phyloP scores from a whole-genome alignment of 1,140 invertebrate species.

The Orchesella cincta region DNA sequence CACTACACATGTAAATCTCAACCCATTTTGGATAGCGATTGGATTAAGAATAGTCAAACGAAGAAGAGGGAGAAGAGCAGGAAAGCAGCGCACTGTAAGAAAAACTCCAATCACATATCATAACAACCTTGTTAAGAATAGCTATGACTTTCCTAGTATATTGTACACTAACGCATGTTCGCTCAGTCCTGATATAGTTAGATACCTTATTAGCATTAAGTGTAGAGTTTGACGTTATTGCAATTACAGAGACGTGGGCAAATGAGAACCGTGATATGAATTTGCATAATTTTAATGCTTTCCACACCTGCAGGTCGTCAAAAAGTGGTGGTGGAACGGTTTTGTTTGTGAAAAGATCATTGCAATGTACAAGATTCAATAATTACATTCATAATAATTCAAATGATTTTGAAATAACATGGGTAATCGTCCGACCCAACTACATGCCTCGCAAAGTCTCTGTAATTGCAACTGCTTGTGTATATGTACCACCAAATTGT shows the following conservation, averaged over 20 bases:
- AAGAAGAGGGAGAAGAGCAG: neutral
- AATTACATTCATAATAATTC: neutral
- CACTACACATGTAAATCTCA: neutral
- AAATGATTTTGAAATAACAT: neutral
- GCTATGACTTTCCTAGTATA: neutral
- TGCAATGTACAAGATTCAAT: neutral
- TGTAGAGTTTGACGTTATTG: neutral
- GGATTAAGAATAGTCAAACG: neutral
- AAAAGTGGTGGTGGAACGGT: neutral
- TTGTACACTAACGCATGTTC: conserved; percentile 13
- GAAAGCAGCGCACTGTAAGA: neutral
- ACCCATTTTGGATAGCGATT: neutral
- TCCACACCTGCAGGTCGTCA: neutral
- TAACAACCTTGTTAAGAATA: neutral
- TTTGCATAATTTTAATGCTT: neutral
- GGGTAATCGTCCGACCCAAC: neutral
- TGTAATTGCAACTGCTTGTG: neutral
- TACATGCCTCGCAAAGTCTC: neutral
- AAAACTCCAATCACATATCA: neutral
- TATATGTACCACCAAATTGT: neutral
- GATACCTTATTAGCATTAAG: neutral
- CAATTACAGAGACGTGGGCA: neutral
- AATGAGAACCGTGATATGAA: neutral
- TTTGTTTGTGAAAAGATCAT: neutral
- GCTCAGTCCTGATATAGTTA: neutral